Evolutionary conservation across 2,888 invertebrate species (phyloP), one percentile per base, ranked within the genome.

Genomic region (Thera britannica): DNA sequence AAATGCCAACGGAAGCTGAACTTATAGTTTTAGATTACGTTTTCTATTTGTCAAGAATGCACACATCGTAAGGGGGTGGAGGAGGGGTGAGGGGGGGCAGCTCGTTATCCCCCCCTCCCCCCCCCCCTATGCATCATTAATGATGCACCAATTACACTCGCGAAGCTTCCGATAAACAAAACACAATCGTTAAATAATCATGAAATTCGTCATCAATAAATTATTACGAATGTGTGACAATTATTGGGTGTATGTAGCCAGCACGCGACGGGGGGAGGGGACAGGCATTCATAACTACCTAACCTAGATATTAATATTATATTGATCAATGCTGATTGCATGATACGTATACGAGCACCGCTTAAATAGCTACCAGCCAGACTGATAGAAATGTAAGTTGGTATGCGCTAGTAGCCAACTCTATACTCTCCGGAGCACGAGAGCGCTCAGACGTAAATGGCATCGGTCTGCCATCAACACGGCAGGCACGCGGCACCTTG

Each of bases 211-310:
- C 12, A 61, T 34, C 36, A 63, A 63, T 62, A 63, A 62, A 63
- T 67, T 67, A 67, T 64, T 8, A 60, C 46, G 35, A 65, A 65
- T 63, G 63, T 63, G 63, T 65, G 58, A n/a, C 56, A 44, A 51
- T 61, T 55, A 63, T 62, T 59, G 23, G 23, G 23, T 23, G 23
- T 23, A 23, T 23, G 23, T 23, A 23, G 23, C 23, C 23, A 23
- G 36, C 57, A 54, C 38, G 59, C 36, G 38, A 12, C 23, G 49
- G 49, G 57, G 3, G 12, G 38, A 12, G 11, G 49, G 49, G 57
- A 3, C 8, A 11, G 38, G 7, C 59, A 38, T 59, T 59, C 38
- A 9, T n/a, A 11, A 55, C 38, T n/a, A 55, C 55, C n/a, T n/a
- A n/a, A 4, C 36, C 23, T 36, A n/a, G 35, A 55, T 5, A 23